Base-by-base conservation (phyloP, 1,140 invertebrate species). In the Chelonus insularis region DNA sequence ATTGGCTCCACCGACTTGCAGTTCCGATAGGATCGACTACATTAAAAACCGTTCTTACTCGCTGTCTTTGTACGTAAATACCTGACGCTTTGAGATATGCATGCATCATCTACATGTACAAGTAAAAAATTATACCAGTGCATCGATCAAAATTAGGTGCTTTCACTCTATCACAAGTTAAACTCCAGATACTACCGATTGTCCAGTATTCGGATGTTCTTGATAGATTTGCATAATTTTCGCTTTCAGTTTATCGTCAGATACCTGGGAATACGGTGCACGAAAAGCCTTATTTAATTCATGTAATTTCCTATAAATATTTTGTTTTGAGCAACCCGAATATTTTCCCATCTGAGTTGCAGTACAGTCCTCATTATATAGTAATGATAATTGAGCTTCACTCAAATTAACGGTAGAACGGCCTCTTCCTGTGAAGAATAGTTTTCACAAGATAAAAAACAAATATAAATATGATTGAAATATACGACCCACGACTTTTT, bases 1-100 rank as follows among this genome's bases (percentile, higher is more conserved):
- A 50, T 12, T 50, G 47, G 20, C 47, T 50, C 47, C 47, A 50
- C 25, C 47, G 16, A 21, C 23, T 50, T 11, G 47, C 47, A 18
- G 47, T 50, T 21, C 47, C 47, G 11, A 50, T 23, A 11, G 47
- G 47, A 50, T 50, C 47, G 1, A 50, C 20, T 50, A 11, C 9
- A 29, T 21, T 50, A n/a, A 23, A 29, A 29, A 23, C 4, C 4
- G 21, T 5, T 21, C 47, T 23, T 4, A 50, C 20, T 50, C 21
- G 5, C 3, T 50, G 5, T 50, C 47, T 50, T 50, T 1, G 47
- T 9, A 50, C 47, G 8, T 21, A 1, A 50, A 21, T n/a, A 50
- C 12, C 25, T 21, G 1, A 8, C 20, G 23, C 47, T 9, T 45
- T 8, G 7, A 50, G n/a, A 23, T 50, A 50, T 50, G 3, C 11